Evolutionary conservation across 2,797 vertebrate genomes (phyloP).

Genomic region (Smutsia temminckii): DNA sequence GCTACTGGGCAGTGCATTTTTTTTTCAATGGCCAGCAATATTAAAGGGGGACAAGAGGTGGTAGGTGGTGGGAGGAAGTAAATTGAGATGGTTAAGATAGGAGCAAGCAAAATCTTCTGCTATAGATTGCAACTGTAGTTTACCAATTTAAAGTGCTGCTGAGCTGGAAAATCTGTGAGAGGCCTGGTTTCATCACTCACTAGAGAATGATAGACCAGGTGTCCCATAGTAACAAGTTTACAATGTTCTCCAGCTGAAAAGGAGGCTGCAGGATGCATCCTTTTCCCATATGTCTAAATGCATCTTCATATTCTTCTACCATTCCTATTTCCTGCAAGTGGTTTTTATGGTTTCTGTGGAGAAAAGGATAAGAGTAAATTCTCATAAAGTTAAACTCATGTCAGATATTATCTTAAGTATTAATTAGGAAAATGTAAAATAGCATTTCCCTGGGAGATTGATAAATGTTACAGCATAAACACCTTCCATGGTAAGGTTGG

Average conservation of each 20-base stretch:
- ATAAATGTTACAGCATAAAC: background rate
- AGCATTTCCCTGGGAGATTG: background rate
- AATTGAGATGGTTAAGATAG: background rate
- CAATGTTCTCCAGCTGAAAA: background rate
- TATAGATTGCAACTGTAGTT: background rate
- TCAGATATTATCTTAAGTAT: background rate
- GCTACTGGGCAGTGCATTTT: background rate
- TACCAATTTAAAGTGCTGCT: background rate
- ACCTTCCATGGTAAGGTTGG: background rate
- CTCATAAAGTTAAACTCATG: background rate
- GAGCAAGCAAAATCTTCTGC: background rate
- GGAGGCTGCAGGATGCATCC: rapidly evolving
- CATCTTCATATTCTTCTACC: background rate
- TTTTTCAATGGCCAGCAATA: background rate
- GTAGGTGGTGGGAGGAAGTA: background rate
- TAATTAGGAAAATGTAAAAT: slow-evolving; percentile 32
- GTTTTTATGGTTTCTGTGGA: background rate
- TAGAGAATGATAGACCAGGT: background rate
- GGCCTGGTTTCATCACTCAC: background rate
- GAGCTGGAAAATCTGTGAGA: background rate
- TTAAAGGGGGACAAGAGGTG: background rate
- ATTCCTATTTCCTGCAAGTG: background rate
- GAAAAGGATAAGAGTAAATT: background rate
- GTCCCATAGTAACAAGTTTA: background rate
- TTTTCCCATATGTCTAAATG: background rate